phyloP scores from a whole-genome alignment of 2,888 invertebrate species.

The Philereme transversata region DNA sequence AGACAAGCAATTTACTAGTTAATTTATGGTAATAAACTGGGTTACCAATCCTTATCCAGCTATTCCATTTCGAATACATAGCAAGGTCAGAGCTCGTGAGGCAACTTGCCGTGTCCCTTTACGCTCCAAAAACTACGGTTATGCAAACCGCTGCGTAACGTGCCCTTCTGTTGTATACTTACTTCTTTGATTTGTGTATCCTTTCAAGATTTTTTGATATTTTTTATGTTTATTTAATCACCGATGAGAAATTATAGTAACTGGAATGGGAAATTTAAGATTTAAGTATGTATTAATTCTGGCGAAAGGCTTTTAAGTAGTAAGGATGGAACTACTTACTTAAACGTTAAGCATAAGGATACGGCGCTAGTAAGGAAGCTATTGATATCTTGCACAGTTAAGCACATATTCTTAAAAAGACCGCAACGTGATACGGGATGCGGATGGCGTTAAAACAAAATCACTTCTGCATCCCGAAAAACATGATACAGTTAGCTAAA shows the following conservation, averaged over 20 bases:
- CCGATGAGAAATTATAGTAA: no score
- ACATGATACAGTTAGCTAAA: constrained; percentile 41
- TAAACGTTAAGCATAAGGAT: constrained; percentile 29
- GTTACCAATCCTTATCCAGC: constrained; percentile 38
- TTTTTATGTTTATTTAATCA: no score
- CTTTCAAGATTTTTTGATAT: neutral
- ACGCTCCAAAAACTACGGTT: constrained; percentile 79
- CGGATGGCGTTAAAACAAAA: constrained; percentile 34
- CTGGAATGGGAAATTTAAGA: no score
- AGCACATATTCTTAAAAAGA: constrained; percentile 24
- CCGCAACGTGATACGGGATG: constrained; percentile 37
- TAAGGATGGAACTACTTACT: constrained; percentile 20
- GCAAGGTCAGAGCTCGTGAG: constrained; percentile 70
- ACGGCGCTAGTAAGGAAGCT: constrained; percentile 34
- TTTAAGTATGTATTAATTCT: constrained; percentile 29
- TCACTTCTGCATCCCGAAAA: constrained; percentile 39
- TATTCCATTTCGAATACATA: constrained; percentile 30
- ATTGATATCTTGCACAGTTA: constrained; percentile 32
- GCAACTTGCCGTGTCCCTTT: constrained; percentile 73
- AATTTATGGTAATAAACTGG: constrained; percentile 15
- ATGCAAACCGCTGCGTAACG: constrained; percentile 59
- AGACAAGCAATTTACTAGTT: constrained; percentile 1
- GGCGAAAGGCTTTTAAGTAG: neutral
- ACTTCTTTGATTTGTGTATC: constrained; percentile 30
- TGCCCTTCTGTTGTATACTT: constrained; percentile 38